A percentile compares a stretch with the other conserved stretches of the same genome.
These are phyloP conservation scores for Tetranychus piercei DNA, from an alignment of 2,888 invertebrate species.

Conservation along the genomic window DNA sequence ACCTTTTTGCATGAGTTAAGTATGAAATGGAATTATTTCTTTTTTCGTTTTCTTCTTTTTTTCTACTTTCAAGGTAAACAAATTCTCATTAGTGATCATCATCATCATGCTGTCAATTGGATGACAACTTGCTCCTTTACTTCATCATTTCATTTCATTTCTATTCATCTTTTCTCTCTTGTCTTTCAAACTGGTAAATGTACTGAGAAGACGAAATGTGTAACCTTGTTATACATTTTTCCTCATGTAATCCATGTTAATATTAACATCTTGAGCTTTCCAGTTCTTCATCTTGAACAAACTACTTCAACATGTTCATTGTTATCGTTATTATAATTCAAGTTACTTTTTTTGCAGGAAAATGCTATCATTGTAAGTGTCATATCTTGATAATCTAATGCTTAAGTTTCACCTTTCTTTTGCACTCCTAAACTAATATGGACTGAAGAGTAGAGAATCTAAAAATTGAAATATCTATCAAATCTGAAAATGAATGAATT, in stretches of 20 bases:
- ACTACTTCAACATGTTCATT: neutral
- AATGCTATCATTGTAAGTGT: neutral
- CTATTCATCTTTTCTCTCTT: too few relatives aligned
- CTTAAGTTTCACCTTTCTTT: too few relatives aligned
- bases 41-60: neutral
- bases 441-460: too few relatives aligned
- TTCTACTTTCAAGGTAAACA: neutral
- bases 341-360: neutral
- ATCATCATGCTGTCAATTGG: neutral
- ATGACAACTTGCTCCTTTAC: neutral
- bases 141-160: neutral
- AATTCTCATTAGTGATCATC: neutral
- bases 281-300: neutral
- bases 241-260: neutral
- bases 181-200: too few relatives aligned
- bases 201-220: neutral
- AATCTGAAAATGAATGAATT: too few relatives aligned
- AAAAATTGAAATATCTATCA: too few relatives aligned
- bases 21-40: neutral
- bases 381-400: too few relatives aligned
- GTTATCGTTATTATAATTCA: neutral
- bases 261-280: neutral
- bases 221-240: neutral
- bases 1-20: neutral
- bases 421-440: too few relatives aligned